phyloP scores from a whole-genome alignment of 2,888 invertebrate genomes.

The Tiliacea citrago region DNA sequence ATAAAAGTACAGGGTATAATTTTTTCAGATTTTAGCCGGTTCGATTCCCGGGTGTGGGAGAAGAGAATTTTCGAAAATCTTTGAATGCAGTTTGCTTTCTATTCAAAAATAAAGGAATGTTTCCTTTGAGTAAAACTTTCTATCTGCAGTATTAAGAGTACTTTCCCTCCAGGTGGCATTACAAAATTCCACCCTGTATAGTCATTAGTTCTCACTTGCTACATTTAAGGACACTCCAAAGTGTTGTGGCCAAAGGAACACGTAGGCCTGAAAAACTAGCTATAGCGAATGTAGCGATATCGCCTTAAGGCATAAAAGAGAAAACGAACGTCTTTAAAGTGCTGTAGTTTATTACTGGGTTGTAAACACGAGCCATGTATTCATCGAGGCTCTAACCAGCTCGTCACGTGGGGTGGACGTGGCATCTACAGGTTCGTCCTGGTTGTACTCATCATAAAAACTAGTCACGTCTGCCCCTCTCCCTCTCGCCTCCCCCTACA shows the following conservation, averaged over 20 bases:
- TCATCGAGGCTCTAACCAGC: conserved; percentile 74
- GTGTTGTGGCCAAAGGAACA: not conserved
- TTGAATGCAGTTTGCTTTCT: no score
- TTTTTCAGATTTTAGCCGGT: no score
- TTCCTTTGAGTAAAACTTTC: no score
- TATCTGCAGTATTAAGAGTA: no score
- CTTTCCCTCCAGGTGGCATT: no score
- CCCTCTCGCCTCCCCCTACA: conserved; percentile 66
- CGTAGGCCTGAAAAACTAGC: conserved; percentile 6
- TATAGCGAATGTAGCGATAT: conserved; percentile 2
- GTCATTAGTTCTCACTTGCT: not conserved
- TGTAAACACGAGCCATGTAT: conserved; percentile 69
- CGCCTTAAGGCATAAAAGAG: conserved; percentile 12
- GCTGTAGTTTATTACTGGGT: conserved; percentile 48
- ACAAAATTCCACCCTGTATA: no score
- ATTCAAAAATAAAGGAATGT: no score
- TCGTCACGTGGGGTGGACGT: conserved; percentile 73
- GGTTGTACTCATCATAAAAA: conserved; percentile 85
- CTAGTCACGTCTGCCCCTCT: conserved; percentile 80
- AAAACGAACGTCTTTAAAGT: conserved; percentile 41
- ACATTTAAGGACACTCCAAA: conserved; percentile 12
- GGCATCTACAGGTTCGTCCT: conserved; percentile 77
- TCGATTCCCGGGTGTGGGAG: no score
- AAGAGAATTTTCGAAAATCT: no score
- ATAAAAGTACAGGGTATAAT: no score